Evolutionary conservation across 2,113 vertebrate genomes (phyloP).

Genomic region (Mormoops blainvillei): DNA sequence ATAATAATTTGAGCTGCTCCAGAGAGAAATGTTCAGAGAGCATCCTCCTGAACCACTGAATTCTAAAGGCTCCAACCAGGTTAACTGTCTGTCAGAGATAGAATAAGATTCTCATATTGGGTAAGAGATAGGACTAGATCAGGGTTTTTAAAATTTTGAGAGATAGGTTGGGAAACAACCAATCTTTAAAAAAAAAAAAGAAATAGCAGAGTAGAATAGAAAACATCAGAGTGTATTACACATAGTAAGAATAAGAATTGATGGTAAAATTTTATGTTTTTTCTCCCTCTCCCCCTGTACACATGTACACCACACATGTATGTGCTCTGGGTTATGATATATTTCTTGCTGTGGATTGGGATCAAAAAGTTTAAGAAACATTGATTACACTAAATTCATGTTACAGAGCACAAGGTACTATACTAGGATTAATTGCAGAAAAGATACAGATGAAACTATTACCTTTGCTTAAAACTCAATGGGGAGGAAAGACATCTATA

Average conservation of each 20-base stretch:
- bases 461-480: background rate
- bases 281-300: background rate
- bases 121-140: background rate
- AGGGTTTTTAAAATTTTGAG: background rate
- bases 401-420: background rate
- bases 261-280: background rate
- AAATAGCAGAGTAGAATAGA: background rate
- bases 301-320: background rate
- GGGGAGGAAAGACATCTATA: background rate
- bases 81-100: background rate
- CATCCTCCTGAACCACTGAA: background rate
- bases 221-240: background rate
- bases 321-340: background rate
- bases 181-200: background rate
- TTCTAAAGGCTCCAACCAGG: background rate
- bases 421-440: background rate
- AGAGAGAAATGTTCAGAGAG: background rate
- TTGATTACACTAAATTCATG: background rate
- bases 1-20: background rate
- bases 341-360: background rate
- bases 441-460: constrained; percentile 17
- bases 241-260: constrained; percentile 2
- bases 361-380: constrained; percentile 37
- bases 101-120: background rate
- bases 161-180: background rate